Evolutionary conservation across 30 jellyfish, hydroid and myxozoan genomes (phyloP).

Genomic region (Turritopsis rubra): DNA sequence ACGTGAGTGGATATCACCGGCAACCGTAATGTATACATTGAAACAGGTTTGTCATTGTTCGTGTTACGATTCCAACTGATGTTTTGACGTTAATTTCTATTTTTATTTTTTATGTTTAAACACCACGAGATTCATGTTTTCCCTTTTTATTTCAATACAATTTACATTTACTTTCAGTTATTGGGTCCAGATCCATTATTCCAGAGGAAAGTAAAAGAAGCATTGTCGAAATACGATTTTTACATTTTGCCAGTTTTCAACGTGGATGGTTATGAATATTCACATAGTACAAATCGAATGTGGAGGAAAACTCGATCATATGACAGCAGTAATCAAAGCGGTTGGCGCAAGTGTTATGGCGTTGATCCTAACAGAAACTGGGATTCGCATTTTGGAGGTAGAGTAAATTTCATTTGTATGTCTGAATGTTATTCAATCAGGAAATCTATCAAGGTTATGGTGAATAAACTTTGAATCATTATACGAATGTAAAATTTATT

Average conservation of each 20-base stretch:
- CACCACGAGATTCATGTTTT: background rate
- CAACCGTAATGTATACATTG: conserved; percentile 83
- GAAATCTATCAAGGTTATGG: no score
- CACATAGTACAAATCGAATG: conserved; percentile 64
- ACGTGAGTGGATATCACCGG: conserved; percentile 94
- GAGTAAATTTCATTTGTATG: background rate
- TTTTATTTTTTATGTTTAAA: background rate
- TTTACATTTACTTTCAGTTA: background rate
- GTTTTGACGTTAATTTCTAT: background rate
- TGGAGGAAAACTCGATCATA: conserved; percentile 86
- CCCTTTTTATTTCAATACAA: no score
- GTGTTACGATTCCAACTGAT: background rate
- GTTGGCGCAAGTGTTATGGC: conserved; percentile 52
- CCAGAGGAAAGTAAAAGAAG: conserved; percentile 30
- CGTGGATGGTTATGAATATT: conserved; percentile 77
- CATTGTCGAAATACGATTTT: conserved; percentile 28
- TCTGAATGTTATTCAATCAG: no score
- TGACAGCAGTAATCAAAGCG: no score
- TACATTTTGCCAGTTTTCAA: conserved; percentile 60
- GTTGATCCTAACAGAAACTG: conserved; percentile 96
- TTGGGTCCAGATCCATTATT: conserved; percentile 44
- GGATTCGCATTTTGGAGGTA: conserved; percentile 79
- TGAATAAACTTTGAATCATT: no score
- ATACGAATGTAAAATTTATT: no score
- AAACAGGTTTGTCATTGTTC: conserved; percentile 43